These are phyloP conservation scores for Acrossocheilus wenchowensis DNA, from an alignment of 2,797 vertebrate species.

Conservation along the genomic window DNA sequence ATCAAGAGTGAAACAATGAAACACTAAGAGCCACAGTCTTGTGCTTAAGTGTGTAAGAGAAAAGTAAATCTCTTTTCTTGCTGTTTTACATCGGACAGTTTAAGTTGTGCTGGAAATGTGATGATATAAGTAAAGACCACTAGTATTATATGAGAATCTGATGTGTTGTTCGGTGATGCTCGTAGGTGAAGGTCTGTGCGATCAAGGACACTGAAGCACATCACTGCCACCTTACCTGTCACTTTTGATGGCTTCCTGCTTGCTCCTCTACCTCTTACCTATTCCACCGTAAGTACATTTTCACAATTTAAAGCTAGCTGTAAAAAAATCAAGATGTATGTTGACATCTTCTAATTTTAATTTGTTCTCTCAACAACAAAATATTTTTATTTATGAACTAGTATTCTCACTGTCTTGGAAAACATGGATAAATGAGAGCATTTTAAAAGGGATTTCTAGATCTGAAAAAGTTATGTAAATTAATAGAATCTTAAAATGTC, in stretches of 20 bases:
- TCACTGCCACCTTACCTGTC: slow-evolving; percentile 20
- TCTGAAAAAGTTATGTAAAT: too few relatives aligned
- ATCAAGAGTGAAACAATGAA: slow-evolving; percentile 61
- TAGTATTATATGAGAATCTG: neutral
- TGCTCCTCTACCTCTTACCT: neutral
- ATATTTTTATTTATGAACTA: neutral
- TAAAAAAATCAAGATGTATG: neutral
- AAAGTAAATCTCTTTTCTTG: slow-evolving; percentile 20
- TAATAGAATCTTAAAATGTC: neutral
- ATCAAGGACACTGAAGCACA: slow-evolving; percentile 14
- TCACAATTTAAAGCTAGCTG: neutral
- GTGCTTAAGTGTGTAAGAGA: slow-evolving; percentile 33
- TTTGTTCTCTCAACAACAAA: neutral
- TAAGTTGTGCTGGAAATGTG: neutral
- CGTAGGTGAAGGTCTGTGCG: slow-evolving; percentile 21
- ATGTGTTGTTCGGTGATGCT: neutral
- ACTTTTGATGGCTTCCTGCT: slow-evolving; percentile 6
- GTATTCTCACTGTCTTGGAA: neutral
- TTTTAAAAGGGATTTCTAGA: neutral
- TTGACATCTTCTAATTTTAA: neutral
- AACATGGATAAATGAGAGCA: neutral
- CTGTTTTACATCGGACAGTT: neutral
- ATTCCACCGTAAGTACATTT: neutral
- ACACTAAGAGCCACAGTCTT: slow-evolving; percentile 48
- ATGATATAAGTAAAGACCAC: neutral